Evolutionary conservation across 2,113 vertebrate species (phyloP).

Genomic region (Ptychochromis oligacanthus): DNA sequence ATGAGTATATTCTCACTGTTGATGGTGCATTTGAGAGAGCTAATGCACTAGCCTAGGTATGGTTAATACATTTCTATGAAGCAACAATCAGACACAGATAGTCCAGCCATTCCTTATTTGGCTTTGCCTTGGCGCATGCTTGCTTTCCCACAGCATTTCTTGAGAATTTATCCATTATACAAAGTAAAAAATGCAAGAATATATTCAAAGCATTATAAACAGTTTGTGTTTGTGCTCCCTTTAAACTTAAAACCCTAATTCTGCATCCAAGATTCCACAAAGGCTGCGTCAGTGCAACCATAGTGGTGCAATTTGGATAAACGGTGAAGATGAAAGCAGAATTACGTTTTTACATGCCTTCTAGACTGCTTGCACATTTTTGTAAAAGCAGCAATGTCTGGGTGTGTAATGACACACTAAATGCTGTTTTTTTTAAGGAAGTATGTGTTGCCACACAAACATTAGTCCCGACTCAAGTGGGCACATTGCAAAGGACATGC

Average conservation of each 20-base stretch:
- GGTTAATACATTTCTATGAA: slow-evolving; percentile 40
- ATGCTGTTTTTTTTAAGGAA: slow-evolving; percentile 56
- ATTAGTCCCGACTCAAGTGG: slow-evolving; percentile 20
- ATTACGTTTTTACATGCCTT: slow-evolving; percentile 70
- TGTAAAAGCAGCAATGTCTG: slow-evolving; percentile 65
- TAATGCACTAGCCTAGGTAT: slow-evolving; percentile 30
- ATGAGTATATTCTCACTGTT: slow-evolving; percentile 45
- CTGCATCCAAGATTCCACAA: slow-evolving; percentile 64
- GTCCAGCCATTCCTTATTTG: slow-evolving; percentile 34
- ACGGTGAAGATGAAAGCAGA: slow-evolving; percentile 72
- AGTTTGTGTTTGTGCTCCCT: slow-evolving; percentile 60
- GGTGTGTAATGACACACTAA: slow-evolving; percentile 75
- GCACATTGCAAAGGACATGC: not conserved
- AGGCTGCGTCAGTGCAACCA: slow-evolving; percentile 63
- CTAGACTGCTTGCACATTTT: slow-evolving; percentile 71
- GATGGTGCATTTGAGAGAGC: slow-evolving; percentile 58
- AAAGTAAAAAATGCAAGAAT: slow-evolving; percentile 48
- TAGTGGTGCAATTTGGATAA: slow-evolving; percentile 73
- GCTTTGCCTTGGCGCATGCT: slow-evolving; percentile 3
- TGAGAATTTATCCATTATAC: slow-evolving; percentile 56
- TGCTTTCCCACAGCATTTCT: slow-evolving; percentile 44
- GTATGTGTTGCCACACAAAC: slow-evolving; percentile 61
- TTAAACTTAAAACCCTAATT: slow-evolving; percentile 62
- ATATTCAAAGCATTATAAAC: slow-evolving; percentile 65
- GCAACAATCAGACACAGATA: slow-evolving; percentile 31